Conservation (phyloP, 1,140 invertebrate genomes). For the Orchesella cincta region DNA sequence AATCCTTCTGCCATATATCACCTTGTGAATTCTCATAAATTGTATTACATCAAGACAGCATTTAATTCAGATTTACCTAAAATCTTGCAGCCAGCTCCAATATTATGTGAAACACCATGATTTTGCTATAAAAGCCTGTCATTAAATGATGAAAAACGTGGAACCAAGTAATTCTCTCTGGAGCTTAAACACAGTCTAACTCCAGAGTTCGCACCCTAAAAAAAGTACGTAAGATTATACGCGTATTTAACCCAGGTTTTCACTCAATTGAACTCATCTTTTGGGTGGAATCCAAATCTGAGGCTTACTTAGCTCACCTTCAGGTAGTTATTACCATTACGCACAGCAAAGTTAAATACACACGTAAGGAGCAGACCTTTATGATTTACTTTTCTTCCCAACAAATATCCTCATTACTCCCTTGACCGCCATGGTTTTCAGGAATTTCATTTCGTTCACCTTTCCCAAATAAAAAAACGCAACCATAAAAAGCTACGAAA, state of each 20-base stretch:
- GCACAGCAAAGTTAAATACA: neutral
- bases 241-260: conserved; percentile 41
- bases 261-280: conserved; percentile 41
- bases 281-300: conserved; percentile 5
- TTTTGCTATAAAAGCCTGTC: neutral
- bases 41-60: neutral
- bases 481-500: neutral
- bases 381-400: conserved; percentile 3
- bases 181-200: neutral
- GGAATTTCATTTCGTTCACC: neutral
- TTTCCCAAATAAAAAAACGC: no score
- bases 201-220: conserved; percentile 4
- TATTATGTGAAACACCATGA: neutral
- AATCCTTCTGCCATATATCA: conserved; percentile 21
- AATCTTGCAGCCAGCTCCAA: neutral
- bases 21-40: conserved; percentile 15
- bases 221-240: conserved; percentile 5
- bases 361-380: conserved; percentile 9
- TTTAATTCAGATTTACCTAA: conserved; percentile 5
- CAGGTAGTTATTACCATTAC: conserved; percentile 8
- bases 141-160: conserved; percentile 1
- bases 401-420: conserved; percentile 14
- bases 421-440: conserved; percentile 13
- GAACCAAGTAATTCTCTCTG: neutral
- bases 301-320: neutral